These are phyloP conservation scores for Amyelois transitella DNA, from an alignment of 1,140 invertebrate species.

Conservation along the genomic window DNA sequence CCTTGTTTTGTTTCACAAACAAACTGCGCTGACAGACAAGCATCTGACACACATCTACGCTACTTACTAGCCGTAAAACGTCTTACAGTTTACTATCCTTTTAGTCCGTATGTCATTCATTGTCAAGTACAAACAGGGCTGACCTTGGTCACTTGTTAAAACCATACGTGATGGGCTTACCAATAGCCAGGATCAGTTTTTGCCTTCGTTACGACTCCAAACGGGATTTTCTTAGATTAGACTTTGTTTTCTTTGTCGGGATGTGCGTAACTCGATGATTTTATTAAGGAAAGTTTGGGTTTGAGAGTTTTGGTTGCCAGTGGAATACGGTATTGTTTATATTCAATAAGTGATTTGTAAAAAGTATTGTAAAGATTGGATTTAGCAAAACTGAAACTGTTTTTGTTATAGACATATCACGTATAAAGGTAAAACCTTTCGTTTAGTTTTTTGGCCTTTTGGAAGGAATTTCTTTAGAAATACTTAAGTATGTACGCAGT, in stretches of 20 bases:
- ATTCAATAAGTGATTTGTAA: too few relatives aligned
- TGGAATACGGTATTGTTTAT: background rate
- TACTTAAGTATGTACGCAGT: too few relatives aligned
- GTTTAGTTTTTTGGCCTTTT: too few relatives aligned
- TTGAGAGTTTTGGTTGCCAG: background rate
- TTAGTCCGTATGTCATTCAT: background rate
- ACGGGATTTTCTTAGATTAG: background rate
- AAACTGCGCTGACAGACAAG: too few relatives aligned
- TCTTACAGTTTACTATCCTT: background rate
- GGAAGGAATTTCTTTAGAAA: too few relatives aligned
- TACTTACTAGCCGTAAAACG: too few relatives aligned
- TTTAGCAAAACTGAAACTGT: too few relatives aligned
- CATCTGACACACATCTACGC: too few relatives aligned
- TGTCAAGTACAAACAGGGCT: background rate
- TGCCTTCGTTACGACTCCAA: slow-evolving; percentile 5
- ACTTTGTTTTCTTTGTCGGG: background rate
- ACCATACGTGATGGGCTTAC: slow-evolving; percentile 4
- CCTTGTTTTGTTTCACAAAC: too few relatives aligned
- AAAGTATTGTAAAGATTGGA: too few relatives aligned
- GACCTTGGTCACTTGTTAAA: slow-evolving; percentile 4
- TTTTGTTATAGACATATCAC: too few relatives aligned
- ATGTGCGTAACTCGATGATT: background rate
- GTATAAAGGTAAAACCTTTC: too few relatives aligned
- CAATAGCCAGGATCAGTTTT: slow-evolving; percentile 3
- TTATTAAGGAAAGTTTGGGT: background rate